phyloP scores from a whole-genome alignment of 2,113 vertebrate species.

The Oceanodroma tethys region DNA sequence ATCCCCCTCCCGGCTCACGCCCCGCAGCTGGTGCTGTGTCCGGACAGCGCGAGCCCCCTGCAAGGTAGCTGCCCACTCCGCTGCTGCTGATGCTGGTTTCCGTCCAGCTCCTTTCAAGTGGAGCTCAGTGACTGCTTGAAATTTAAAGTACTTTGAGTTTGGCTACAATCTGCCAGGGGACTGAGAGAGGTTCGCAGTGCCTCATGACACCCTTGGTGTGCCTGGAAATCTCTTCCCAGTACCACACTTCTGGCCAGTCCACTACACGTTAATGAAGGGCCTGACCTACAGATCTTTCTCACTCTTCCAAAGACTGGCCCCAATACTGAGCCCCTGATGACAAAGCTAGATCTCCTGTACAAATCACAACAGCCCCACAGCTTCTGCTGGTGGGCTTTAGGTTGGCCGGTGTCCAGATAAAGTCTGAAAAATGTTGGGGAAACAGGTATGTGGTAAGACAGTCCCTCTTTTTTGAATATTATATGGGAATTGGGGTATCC shows the following conservation, averaged over 20 bases:
- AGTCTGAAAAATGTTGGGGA: not conserved
- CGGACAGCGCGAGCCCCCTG: rapidly evolving
- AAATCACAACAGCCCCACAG: not conserved
- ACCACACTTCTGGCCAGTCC: not conserved
- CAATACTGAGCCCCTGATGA: not conserved
- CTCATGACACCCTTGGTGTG: not conserved
- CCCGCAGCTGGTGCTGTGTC: not conserved
- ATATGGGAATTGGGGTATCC: not conserved
- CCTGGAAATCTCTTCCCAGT: not conserved
- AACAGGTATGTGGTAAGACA: not conserved
- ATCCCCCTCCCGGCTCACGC: not conserved
- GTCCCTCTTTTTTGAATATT: not conserved
- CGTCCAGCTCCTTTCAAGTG: not conserved
- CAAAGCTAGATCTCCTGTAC: not conserved
- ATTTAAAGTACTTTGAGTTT: not conserved
- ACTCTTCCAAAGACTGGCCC: not conserved
- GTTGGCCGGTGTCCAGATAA: not conserved
- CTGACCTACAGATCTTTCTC: not conserved
- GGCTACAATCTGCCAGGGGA: not conserved
- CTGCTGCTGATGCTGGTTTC: not conserved
- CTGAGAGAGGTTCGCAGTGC: not conserved
- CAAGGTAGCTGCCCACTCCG: not conserved
- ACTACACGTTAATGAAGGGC: not conserved
- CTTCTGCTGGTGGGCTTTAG: not conserved
- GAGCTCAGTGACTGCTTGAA: not conserved